Base-by-base conservation (phyloP, 2,888 invertebrate genomes). In the Cinara cedri region DNA sequence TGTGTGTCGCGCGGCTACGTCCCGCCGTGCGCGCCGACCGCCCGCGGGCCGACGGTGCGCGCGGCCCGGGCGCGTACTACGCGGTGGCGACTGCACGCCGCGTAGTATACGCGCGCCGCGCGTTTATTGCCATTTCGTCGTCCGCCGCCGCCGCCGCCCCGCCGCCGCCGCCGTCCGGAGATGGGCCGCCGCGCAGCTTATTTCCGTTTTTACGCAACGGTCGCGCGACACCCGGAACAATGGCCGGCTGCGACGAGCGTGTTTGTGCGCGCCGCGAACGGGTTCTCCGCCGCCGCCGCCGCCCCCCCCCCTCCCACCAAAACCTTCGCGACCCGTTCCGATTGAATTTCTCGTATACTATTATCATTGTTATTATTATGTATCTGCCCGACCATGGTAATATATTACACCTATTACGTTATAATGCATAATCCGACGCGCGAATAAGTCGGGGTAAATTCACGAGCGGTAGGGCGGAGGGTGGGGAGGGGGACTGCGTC, bases 191-290 rank as follows among this genome's bases (percentile, higher is more conserved):
- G 34, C 60, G 42, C 49, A 21, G 63, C 74, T 74, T 74, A 63
- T 74, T 74, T 74, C 74, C 74, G 74, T 74, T 74, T 74, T 63
- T 51, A 34, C 44, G 24, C 54, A 16, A 71, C n/a, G 10, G 34
- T 10, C 70, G 54, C 72, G 19, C 34, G 34, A 14, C 34, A 19
- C 19, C 63, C 74, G 51, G 51, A 63, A 72, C 72, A 72, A 72
- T 72, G 72, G 72, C 49, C 19, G 72, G 34, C 34, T 6, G 34
- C 34, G 34, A 34, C 34, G 6, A 34, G 34, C 6, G 34, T 34
- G n/a, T n/a, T n/a, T n/a, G 34, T 34, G 44, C 6, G 4, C 66
- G 26, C n/a, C 8, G 24, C n/a, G 44, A n/a, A 13, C n/a, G 60
- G 19, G 26, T 26, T 72, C 21, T 54, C 21, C 70, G 34, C 3